Evolutionary conservation across 2,113 vertebrate genomes (phyloP), one percentile per base, ranked within the genome.

Genomic region (Peromyscus leucopus): DNA sequence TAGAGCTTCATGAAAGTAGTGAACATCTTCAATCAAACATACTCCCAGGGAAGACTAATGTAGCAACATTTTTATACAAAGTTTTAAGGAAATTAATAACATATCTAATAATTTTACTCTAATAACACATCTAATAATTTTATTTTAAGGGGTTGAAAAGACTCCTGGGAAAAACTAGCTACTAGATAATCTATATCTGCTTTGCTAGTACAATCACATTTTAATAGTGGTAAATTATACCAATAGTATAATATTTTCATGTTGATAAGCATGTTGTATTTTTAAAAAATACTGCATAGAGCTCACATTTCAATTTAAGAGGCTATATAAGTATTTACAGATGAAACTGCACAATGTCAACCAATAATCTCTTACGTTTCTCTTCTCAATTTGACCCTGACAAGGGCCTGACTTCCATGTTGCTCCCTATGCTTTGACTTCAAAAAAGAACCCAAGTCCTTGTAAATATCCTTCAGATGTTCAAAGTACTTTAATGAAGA

Each of bases 1-100:
- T 99, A 99, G 99, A 98, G 98, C 97, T 98, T 97, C 97, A 98
- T 90, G 97, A 97, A 98, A 98, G 98, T 97, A 98, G 91, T 39
- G 92, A 96, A 48, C 65, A 96, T 97, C 97, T 96, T 87, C 97
- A 97, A 98, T 97, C 96, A 98, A 98, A 98, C 97, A 97, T 97
- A 98, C 28, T 96, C 91, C 95, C 91, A 65, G 42, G 93, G 84
- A 96, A 97, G 86, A 96, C 88, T 96, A 97, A 95, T 71, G 89
- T 97, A 97, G 96, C 93, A 97, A 97, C 94, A 97, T 95, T 89
- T 55, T 61, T 95, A 90, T 57, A 82, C 42, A 95, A 97, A 72
- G 63, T 83, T 91, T 59, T 82, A 69, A 96, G 96, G 92, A 57
- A 88, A 84, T 94, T 28, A 65, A 74, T 26, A 89, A 42, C 51